Evolutionary conservation across 2,113 vertebrate species (phyloP), one percentile per base, ranked within the genome.

Genomic region (Meriones unguiculatus): DNA sequence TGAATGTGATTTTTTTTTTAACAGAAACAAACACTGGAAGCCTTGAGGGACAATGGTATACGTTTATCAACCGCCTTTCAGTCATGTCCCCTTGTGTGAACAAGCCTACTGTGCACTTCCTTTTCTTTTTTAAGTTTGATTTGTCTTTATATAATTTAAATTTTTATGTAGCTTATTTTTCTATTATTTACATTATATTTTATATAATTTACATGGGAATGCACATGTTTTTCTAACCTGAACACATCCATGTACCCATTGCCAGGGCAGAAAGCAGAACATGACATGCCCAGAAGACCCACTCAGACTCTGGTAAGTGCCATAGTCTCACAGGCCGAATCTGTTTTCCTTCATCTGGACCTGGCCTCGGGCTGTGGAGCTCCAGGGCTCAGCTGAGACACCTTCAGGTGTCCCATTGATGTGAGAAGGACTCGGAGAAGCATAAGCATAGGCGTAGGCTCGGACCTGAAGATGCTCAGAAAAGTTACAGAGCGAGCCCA

Each of bases 51-150:
- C 28, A 93, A 57, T 81, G 46, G 9, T 78, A 11, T 52, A 50
- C 65, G 11, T 62, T 82, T n/a, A 69, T 11, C 70, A 76, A n/a
- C 5, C 2, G 50, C n/a, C n/a, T 81, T n/a, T 80, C 13, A 41
- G 20, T 70, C 30, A 62, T 15, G 65, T 28, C 14, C 62, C 38
- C 64, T 38, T 94, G 30, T 75, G 41, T 81, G 64, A 92, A 80
- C 76, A 91, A 24, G 17, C 90, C 87, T 96, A 91, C 85, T 95
- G 54, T 92, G n/a, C 50, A 92, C 7, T 24, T 70, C 35, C 82
- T 91, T 94, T 78, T 38, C 67, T 91, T 94, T 78, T 38, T 72
- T 65, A n/a, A 72, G 11, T 24, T 91, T 93, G n/a, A 12, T 28
- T 64, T 64, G 57, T 57, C 11, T 57, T 2, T 46, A 46, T 46